Percentiles rank a stretch among this genome's conserved stretches.
phyloP scores from a whole-genome alignment of 2,888 invertebrate species.

The Drosophila robusta region DNA sequence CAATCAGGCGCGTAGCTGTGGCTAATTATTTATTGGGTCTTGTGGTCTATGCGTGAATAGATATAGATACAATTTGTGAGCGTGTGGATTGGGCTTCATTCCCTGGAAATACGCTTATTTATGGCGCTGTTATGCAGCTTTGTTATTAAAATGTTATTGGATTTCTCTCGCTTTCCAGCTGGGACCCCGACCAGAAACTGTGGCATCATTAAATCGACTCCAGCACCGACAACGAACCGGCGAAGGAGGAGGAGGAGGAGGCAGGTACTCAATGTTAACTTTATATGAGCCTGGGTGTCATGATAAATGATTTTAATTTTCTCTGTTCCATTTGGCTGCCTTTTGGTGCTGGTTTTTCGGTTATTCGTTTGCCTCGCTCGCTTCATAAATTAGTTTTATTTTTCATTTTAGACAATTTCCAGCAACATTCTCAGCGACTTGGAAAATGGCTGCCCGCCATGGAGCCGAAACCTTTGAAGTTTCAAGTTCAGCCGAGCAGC shows the following conservation, averaged over 20 bases:
- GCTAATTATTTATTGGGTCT: conserved; percentile 76
- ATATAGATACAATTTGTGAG: conserved; percentile 74
- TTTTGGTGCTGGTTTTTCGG: conserved; percentile 11
- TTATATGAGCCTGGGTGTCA: conserved; percentile 61
- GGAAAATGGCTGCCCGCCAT: conserved; percentile 60
- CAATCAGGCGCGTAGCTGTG: conserved; percentile 50
- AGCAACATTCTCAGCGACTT: conserved; percentile 28
- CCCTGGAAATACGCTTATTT: conserved; percentile 75
- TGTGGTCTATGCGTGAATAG: conserved; percentile 45
- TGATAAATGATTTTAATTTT: conserved; percentile 76
- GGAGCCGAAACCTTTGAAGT: conserved; percentile 59
- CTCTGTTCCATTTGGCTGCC: conserved; percentile 60
- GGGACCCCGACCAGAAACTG: conserved; percentile 25
- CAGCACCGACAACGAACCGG: conserved; percentile 1
- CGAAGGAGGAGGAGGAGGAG: background rate
- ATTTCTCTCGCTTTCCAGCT: conserved; percentile 80
- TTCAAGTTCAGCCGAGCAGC: conserved; percentile 53
- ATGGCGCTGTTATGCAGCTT: conserved; percentile 64
- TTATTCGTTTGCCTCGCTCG: conserved; percentile 20
- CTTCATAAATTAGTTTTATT: conserved; percentile 72
- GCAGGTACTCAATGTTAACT: conserved; percentile 42
- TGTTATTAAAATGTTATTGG: conserved; percentile 83
- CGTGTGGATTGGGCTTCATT: conserved; percentile 38
- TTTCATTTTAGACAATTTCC: conserved; percentile 40
- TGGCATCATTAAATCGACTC: conserved; percentile 45